Base-by-base conservation (phyloP, 92 coral and sea anemone genomes). In the Porites divaricata region DNA sequence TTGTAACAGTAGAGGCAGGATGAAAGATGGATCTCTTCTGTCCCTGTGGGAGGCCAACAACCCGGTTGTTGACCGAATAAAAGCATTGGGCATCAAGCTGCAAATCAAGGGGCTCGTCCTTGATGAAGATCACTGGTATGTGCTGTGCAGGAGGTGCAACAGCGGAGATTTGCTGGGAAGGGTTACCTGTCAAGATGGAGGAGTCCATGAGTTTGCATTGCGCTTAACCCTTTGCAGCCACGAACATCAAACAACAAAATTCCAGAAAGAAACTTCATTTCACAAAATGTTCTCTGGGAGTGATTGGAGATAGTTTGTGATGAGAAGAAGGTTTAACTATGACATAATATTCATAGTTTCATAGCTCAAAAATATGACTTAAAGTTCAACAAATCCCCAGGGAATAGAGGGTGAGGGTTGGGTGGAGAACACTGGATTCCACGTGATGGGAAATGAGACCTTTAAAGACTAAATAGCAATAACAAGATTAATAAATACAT, bases 51-150 rank as follows among this genome's bases (percentile, higher is more conserved):
- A 22, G n/a, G 45, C 70, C 70, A 28, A 41, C 69, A 9, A n/a
- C 4, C 6, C 63, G 82, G 67, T 50, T 77, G 71, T 49, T 78
- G 58, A 9, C 25, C 35, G 75, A 24, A 26, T 22, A 24, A 67
- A 51, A 25, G 28, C 75, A 23, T 35, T 52, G 51, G 17, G 56
- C 21, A 6, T 20, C 53, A 23, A 1, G 14, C 13, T 24, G 24
- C 20, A 19, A 10, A 1, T 57, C 76, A 53, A 12, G 9, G 16
- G 76, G 85, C 16, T 80, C 85, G 76, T 69, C 67, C 21, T 80
- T 80, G 49, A 80, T 80, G 56, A 80, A 68, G 67, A 80, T 54
- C 20, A 80, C 76, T 53, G 85, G 85, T 56, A 80, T 68, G 41
- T 80, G 85, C 63, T 70, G 76, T 2, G 48, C 67, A 25, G 85